A percentile compares a stretch with the other conserved stretches of the same genome.
phyloP scores from a whole-genome alignment of 2,797 vertebrate species.

The Trachops cirrhosus region DNA sequence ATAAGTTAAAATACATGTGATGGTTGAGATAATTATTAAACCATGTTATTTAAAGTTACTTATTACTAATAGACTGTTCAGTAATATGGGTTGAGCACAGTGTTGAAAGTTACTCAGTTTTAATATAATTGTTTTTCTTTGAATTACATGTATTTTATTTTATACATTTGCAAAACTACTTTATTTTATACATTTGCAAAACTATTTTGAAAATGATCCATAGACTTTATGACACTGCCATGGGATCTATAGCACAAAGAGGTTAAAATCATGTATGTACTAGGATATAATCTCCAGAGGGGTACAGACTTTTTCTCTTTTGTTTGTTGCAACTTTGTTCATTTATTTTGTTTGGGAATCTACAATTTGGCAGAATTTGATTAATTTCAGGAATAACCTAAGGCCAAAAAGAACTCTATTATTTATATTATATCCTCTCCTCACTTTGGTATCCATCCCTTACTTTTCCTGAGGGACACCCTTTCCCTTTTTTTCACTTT shows the following conservation, averaged over 20 bases:
- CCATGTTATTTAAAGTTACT: neutral
- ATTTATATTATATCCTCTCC: neutral
- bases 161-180: neutral
- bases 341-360: neutral
- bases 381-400: neutral
- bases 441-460: neutral
- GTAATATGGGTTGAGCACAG: neutral
- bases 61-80: neutral
- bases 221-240: neutral
- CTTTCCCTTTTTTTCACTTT: neutral
- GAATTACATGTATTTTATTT: neutral
- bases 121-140: neutral
- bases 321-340: neutral
- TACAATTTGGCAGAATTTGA: neutral
- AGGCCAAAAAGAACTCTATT: neutral
- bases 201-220: neutral
- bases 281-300: neutral
- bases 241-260: neutral
- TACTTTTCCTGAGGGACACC: neutral
- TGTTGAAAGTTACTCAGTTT: neutral
- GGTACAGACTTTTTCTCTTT: neutral
- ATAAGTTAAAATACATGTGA: neutral
- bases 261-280: neutral
- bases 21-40: neutral
- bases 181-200: neutral